These are phyloP conservation scores for Porites lobata DNA, from an alignment of 92 coral and sea anemone genomes.

Conservation along the genomic window DNA sequence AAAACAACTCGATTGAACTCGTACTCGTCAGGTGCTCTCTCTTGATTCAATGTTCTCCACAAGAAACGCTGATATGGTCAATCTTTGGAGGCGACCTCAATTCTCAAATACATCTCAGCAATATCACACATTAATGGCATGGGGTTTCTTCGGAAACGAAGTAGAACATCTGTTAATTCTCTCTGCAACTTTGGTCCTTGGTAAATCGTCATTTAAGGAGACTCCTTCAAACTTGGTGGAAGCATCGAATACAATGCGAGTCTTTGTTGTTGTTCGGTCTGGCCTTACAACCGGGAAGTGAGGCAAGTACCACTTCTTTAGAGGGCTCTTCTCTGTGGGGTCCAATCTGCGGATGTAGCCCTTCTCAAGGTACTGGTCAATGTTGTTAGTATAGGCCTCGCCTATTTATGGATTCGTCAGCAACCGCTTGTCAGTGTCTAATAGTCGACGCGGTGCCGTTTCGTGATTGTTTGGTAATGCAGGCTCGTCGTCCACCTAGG, in stretches of 20 bases:
- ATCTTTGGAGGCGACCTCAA: slow-evolving; percentile 60
- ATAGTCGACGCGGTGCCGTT: too few species aligned
- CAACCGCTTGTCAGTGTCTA: slow-evolving; percentile 20
- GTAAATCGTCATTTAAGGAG: too few species aligned
- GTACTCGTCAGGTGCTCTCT: too few species aligned
- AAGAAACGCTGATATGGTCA: slow-evolving; percentile 62
- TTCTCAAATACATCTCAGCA: slow-evolving; percentile 77
- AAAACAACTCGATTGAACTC: too few species aligned
- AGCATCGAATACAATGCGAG: slow-evolving; percentile 74
- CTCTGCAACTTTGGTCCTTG: too few species aligned
- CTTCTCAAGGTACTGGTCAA: slow-evolving; percentile 42
- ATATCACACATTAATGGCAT: slow-evolving; percentile 74
- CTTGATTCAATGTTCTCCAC: slow-evolving; percentile 55
- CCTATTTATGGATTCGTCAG: slow-evolving; percentile 47
- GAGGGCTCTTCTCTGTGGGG: too few species aligned
- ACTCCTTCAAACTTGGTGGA: slow-evolving; percentile 69
- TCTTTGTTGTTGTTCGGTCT: slow-evolving; percentile 75
- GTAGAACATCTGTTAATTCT: too few species aligned
- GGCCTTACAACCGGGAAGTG: slow-evolving; percentile 74
- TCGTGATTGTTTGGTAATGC: too few species aligned
- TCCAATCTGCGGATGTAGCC: too few species aligned
- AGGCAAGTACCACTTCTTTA: too few species aligned
- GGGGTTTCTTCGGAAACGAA: slow-evolving; percentile 64
- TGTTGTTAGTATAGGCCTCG: slow-evolving; percentile 44
- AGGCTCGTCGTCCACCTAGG: slow-evolving; percentile 28